A percentile compares a stretch with the other conserved stretches of the same genome.
Conservation (phyloP, 53 echinoderm and acorn worm genomes). For the Apostichopus leukothele region DNA sequence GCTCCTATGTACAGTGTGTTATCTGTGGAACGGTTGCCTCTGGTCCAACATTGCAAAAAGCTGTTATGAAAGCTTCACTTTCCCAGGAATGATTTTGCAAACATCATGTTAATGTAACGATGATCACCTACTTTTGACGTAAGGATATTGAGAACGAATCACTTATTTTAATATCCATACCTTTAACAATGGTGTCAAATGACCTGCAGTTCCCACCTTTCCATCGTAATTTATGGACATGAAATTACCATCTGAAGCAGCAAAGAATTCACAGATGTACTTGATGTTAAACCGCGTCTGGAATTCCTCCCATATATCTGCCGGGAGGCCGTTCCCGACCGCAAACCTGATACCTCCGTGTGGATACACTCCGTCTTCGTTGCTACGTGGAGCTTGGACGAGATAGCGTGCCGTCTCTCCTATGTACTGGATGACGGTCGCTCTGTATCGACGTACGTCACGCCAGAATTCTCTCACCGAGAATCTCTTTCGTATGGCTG, state of each 20-base stretch:
- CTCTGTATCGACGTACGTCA: slow-evolving; percentile 71
- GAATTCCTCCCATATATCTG: slow-evolving; percentile 85
- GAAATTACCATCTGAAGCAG: slow-evolving; percentile 75
- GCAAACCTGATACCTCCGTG: slow-evolving; percentile 62
- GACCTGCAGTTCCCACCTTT: slow-evolving; percentile 69
- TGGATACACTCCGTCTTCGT: slow-evolving; percentile 26
- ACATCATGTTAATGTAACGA: no score
- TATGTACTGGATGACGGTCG: slow-evolving; percentile 78
- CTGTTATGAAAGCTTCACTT: no score
- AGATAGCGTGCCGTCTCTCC: slow-evolving; percentile 76
- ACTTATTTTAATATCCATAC: slow-evolving; percentile 10
- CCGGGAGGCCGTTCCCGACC: slow-evolving; percentile 73
- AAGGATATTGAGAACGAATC: no score
- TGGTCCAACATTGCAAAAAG: no score
- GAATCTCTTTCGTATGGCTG: slow-evolving; percentile 65
- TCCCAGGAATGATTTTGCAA: no score
- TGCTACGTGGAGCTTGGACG: slow-evolving; percentile 27
- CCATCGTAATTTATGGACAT: slow-evolving; percentile 65
- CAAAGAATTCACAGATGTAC: slow-evolving; percentile 75
- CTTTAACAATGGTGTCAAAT: slow-evolving; percentile 65
- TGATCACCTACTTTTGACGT: no score
- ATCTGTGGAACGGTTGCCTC: no score
- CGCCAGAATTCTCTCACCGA: slow-evolving; percentile 83
- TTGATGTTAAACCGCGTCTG: slow-evolving; percentile 73
- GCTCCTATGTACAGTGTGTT: no score